phyloP scores from a whole-genome alignment of 64 coral and sea anemone genomes.

The Porites australiensis region DNA sequence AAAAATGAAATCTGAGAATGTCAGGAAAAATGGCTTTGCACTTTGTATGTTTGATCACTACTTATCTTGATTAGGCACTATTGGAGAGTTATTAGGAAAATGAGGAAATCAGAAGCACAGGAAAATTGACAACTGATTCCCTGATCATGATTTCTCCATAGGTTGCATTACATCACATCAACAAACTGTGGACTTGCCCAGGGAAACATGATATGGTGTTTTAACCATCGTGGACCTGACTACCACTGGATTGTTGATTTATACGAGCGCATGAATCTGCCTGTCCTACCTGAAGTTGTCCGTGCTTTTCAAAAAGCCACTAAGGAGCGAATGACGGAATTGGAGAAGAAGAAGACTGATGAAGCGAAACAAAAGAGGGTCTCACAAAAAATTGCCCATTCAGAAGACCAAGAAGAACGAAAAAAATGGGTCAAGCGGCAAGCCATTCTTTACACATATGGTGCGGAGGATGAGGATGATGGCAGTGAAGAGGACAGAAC shows the following conservation, averaged over 20 bases:
- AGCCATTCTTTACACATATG: neutral
- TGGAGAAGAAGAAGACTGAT: slow-evolving; percentile 33
- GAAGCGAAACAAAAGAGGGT: slow-evolving; percentile 55
- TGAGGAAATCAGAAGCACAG: neutral
- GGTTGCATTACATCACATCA: slow-evolving; percentile 41
- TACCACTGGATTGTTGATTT: slow-evolving; percentile 69
- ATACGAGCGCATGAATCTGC: slow-evolving; percentile 47
- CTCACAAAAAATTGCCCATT: too few relatives aligned
- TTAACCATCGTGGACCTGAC: neutral
- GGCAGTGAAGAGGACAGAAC: neutral
- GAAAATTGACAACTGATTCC: neutral
- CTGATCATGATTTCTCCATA: neutral
- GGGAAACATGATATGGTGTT: slow-evolving; percentile 55
- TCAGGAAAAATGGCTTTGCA: too few relatives aligned
- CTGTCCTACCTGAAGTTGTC: slow-evolving; percentile 56
- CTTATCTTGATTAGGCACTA: neutral
- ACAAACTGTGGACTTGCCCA: slow-evolving; percentile 35
- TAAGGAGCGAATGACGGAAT: neutral
- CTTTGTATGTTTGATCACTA: too few relatives aligned
- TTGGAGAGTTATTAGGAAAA: neutral
- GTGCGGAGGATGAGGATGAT: slow-evolving; percentile 30
- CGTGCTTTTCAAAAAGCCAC: slow-evolving; percentile 33
- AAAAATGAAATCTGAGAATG: too few relatives aligned
- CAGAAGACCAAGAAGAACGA: slow-evolving; percentile 50
- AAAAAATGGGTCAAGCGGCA: slow-evolving; percentile 65